Evolutionary conservation across 1,140 invertebrate genomes (phyloP).

Genomic region (Chlorops oryzae): DNA sequence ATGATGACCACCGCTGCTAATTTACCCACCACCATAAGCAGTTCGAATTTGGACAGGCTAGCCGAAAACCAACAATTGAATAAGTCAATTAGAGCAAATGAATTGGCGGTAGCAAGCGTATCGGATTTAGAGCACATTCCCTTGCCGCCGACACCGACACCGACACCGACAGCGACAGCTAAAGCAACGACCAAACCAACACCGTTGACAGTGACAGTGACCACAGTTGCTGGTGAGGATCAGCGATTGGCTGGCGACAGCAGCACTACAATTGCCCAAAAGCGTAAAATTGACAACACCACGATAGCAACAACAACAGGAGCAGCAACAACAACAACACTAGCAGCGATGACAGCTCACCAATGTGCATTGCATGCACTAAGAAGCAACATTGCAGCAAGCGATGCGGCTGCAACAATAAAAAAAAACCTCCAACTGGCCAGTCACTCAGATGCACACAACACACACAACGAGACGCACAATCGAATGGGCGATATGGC

Average conservation of each 20-base stretch:
- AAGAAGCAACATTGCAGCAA: no score
- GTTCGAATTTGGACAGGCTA: no score
- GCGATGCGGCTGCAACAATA: no score
- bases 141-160: slow-evolving; percentile 4
- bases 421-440: no score
- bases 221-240: background rate
- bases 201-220: background rate
- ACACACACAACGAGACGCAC: no score
- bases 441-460: no score
- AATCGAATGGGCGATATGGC: no score
- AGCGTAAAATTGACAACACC: background rate
- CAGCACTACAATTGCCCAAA: background rate
- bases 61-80: no score
- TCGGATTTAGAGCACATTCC: slow-evolving; percentile 16
- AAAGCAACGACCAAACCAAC: background rate
- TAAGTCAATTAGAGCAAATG: no score
- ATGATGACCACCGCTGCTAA: no score
- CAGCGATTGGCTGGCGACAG: background rate
- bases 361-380: background rate
- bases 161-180: background rate
- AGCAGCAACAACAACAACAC: background rate
- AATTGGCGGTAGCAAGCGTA: no score
- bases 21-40: no score
- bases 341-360: background rate
- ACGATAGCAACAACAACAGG: background rate